Evolutionary conservation across 2,797 vertebrate genomes (phyloP).

Genomic region (Betta splendens): DNA sequence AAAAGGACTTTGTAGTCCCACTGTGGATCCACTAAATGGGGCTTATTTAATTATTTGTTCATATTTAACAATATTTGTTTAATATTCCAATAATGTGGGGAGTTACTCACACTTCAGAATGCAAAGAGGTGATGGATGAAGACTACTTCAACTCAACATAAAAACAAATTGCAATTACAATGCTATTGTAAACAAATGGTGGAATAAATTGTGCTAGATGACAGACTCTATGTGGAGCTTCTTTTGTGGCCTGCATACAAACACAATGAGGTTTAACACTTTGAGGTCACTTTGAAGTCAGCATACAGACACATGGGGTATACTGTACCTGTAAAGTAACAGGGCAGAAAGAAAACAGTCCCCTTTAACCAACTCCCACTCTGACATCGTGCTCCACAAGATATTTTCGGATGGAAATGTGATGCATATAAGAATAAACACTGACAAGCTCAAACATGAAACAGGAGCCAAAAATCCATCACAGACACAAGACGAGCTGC

Average conservation of each 20-base stretch:
- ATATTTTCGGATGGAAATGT: too few species aligned
- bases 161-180: constrained; percentile 72
- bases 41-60: constrained; percentile 77
- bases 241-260: constrained; percentile 41
- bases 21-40: constrained; percentile 54
- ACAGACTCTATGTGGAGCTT: constrained; percentile 48
- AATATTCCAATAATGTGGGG: constrained; percentile 70
- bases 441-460: too few species aligned
- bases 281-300: too few species aligned
- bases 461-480: too few species aligned
- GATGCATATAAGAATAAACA: too few species aligned
- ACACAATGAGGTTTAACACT: constrained; percentile 9
- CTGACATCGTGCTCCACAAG: too few species aligned
- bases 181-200: constrained; percentile 79
- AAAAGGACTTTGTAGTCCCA: constrained; percentile 58
- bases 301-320: too few species aligned
- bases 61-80: constrained; percentile 80
- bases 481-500: too few species aligned
- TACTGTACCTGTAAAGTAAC: background rate
- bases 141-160: constrained; percentile 68
- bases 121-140: constrained; percentile 77
- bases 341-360: constrained; percentile 7
- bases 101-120: constrained; percentile 74
- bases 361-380: background rate
- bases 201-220: constrained; percentile 80